phyloP scores from a whole-genome alignment of 2,797 vertebrate genomes.

The Chaenodraco wilsoni region DNA sequence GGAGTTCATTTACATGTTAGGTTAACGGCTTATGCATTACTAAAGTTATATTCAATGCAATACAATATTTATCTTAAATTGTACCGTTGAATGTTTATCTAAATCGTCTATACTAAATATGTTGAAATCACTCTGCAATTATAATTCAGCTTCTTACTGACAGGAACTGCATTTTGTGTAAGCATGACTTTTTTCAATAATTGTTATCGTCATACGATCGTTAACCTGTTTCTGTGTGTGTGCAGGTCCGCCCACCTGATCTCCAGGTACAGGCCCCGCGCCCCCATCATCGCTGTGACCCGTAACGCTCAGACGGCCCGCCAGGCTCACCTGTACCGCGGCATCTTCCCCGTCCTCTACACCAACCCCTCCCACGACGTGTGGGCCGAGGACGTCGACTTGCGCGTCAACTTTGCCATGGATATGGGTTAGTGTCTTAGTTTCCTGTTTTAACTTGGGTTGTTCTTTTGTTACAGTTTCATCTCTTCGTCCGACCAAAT shows the following conservation, averaged over 20 bases:
- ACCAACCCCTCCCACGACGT: constrained; percentile 86
- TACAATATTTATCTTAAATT: background rate
- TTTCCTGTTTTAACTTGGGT: background rate
- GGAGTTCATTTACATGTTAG: background rate
- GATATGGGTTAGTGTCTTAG: constrained; percentile 86
- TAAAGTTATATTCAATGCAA: background rate
- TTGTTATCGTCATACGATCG: background rate
- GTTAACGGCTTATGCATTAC: background rate
- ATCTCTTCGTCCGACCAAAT: constrained; percentile 42
- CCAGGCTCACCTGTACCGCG: constrained; percentile 95
- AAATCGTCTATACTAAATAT: background rate
- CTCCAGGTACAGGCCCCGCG: constrained; percentile 94
- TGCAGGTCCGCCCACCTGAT: constrained; percentile 95
- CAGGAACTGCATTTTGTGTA: background rate
- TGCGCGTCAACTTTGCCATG: constrained; percentile 94
- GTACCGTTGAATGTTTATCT: background rate
- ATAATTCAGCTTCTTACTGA: background rate
- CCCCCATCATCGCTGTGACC: constrained; percentile 95
- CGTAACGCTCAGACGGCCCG: constrained; percentile 94
- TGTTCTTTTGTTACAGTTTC: constrained; percentile 39
- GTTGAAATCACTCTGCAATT: too few relatives aligned
- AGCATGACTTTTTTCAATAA: background rate
- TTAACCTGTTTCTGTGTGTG: constrained; percentile 6
- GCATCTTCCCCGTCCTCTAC: constrained; percentile 95
- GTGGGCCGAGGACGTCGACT: constrained; percentile 97